Base-by-base conservation (phyloP, 2,797 vertebrate genomes). In the Brachyalestes nurse region DNA sequence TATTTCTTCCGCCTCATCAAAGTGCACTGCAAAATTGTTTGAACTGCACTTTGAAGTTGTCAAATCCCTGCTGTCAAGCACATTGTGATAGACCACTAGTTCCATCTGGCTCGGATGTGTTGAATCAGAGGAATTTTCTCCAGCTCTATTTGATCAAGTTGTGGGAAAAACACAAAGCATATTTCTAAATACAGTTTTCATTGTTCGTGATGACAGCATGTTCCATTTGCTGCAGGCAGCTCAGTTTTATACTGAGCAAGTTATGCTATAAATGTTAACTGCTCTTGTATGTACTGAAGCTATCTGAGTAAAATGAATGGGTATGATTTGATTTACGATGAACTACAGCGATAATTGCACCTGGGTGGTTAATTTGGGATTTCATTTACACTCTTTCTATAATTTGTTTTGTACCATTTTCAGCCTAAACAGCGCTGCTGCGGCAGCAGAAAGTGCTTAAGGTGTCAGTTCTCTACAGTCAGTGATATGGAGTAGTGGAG, bases 1-100 rank as follows among this genome's bases (percentile, higher is more conserved):
- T 81, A 60, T 84, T 85, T 80, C 84, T 73, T 72, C 66, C 34
- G 60, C 73, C 34, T 81, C 65, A 80, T 87, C 86, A 80, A 82
- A 87, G 82, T 82, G 70, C 80, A 80, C 79, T 62, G 78, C 73
- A 82, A 85, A 87, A 87, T 83, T 82, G 84, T 86, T 86, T 87
- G 84, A 86, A 86, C 80, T 78, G 81, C 86, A 84, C 90, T 93
- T 93, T 93, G 93, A 95, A 92, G 93, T 92, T 86, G 77, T 90
- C 91, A 91, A 90, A 87, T 92, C 89, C 91, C 92, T 90, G 91
- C 92, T 94, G 92, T 93, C 88, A 90, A 86, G 80, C 81, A 87
- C 75, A 85, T 81, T 80, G 86, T 87, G 91, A 92, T 82, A 86
- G 90, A 92, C 93, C 94, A 94, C 92, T 93, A 93, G 92, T 92